Conservation (phyloP, 2,888 invertebrate species). For the Notodonta dromedarius region DNA sequence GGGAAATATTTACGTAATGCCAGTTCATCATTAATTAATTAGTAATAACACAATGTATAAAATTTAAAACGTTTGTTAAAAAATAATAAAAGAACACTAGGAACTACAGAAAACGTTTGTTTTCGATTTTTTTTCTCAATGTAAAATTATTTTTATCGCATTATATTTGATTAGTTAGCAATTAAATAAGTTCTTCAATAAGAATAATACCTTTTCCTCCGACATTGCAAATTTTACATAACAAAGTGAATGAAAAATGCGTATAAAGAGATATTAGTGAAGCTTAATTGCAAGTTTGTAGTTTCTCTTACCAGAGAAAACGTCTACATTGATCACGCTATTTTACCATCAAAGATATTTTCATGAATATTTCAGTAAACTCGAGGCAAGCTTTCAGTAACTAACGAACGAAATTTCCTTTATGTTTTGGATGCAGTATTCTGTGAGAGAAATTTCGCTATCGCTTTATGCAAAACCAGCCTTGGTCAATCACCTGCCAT, state of each 20-base stretch:
- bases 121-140: too few relatives aligned
- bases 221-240: not conserved
- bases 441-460: constrained; percentile 23
- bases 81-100: too few relatives aligned
- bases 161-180: too few relatives aligned
- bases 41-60: too few relatives aligned
- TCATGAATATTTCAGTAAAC: constrained; percentile 4
- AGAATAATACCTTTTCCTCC: too few relatives aligned
- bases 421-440: constrained; percentile 14
- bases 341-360: constrained; percentile 8
- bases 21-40: too few relatives aligned
- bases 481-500: constrained; percentile 44
- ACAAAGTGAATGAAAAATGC: constrained; percentile 1
- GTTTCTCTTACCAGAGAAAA: constrained; percentile 2
- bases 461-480: constrained; percentile 18
- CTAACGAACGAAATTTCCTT: constrained; percentile 23
- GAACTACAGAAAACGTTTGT: too few relatives aligned
- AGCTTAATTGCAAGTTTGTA: constrained; percentile 8
- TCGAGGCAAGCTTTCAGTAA: constrained; percentile 17
- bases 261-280: not conserved
- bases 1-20: too few relatives aligned
- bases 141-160: too few relatives aligned
- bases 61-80: too few relatives aligned
- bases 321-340: constrained; percentile 7
- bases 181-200: too few relatives aligned